Conservation (phyloP, 2,797 vertebrate genomes). For the Poecilia velifera region DNA sequence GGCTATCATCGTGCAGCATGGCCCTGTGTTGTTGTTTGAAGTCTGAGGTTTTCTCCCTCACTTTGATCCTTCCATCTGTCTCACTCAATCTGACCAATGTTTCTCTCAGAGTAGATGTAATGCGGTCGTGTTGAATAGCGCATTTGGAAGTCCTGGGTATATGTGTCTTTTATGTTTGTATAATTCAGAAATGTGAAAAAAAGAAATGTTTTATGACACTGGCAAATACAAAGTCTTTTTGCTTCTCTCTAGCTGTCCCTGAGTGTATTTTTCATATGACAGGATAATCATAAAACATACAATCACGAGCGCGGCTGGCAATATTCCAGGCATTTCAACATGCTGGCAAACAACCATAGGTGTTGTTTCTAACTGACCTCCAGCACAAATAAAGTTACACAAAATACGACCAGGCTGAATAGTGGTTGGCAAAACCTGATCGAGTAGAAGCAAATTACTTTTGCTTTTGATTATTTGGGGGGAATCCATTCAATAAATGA, state of each 20-base stretch:
- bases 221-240: not conserved
- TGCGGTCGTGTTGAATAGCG: not conserved
- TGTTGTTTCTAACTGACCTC: not conserved
- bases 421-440: not conserved
- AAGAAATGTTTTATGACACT: not conserved
- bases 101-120: conserved; percentile 1
- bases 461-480: not conserved
- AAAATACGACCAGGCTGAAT: not conserved
- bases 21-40: not conserved
- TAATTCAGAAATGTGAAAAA: not conserved
- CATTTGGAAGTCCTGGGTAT: not conserved
- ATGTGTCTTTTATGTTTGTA: not conserved
- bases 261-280: not conserved
- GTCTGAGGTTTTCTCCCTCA: conserved; percentile 4
- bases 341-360: not conserved
- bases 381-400: not conserved
- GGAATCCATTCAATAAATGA: not conserved
- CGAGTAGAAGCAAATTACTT: not conserved
- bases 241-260: not conserved
- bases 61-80: conserved; percentile 10
- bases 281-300: not conserved
- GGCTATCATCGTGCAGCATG: not conserved
- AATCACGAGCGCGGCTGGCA: not conserved
- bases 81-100: conserved; percentile 6
- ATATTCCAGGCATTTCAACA: not conserved